Percentiles rank a stretch among this genome's conserved stretches.
Evolutionary conservation across 2,797 vertebrate species (phyloP).

Genomic region (Salarias fasciatus): DNA sequence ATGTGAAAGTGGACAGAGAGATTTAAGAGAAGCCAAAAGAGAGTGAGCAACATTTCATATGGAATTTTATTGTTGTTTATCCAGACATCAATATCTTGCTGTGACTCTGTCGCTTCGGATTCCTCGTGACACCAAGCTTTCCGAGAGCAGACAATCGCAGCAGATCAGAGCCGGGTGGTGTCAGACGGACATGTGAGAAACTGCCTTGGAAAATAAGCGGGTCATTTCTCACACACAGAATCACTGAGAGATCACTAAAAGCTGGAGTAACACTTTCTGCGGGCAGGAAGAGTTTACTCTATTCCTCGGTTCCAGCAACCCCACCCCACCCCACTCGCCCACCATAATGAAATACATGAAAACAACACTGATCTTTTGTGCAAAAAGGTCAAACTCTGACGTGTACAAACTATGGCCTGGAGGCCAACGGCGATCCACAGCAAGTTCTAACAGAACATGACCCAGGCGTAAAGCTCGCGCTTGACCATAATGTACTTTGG

Average conservation of each 20-base stretch:
- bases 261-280: neutral
- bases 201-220: constrained; percentile 14
- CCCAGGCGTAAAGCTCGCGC: too few relatives aligned
- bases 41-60: constrained; percentile 49
- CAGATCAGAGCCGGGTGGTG: constrained; percentile 43
- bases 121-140: constrained; percentile 47
- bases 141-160: constrained; percentile 26
- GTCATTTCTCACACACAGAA: constrained; percentile 51
- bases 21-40: constrained; percentile 21
- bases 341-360: too few relatives aligned
- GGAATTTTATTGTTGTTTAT: constrained; percentile 65
- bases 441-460: too few relatives aligned
- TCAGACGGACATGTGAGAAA: constrained; percentile 40
- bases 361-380: too few relatives aligned
- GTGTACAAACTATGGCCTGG: too few relatives aligned
- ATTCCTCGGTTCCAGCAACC: too few relatives aligned
- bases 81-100: constrained; percentile 61
- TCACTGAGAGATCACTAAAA: constrained; percentile 17
- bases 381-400: too few relatives aligned
- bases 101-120: constrained; percentile 50
- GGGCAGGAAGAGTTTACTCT: constrained; percentile 9
- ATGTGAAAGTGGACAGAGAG: constrained; percentile 16
- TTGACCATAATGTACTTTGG: too few relatives aligned
- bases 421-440: too few relatives aligned
- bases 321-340: neutral